A percentile compares a stretch with the other conserved stretches of the same genome.
Evolutionary conservation across 2,113 vertebrate genomes (phyloP).

Genomic region (Proteles cristata): DNA sequence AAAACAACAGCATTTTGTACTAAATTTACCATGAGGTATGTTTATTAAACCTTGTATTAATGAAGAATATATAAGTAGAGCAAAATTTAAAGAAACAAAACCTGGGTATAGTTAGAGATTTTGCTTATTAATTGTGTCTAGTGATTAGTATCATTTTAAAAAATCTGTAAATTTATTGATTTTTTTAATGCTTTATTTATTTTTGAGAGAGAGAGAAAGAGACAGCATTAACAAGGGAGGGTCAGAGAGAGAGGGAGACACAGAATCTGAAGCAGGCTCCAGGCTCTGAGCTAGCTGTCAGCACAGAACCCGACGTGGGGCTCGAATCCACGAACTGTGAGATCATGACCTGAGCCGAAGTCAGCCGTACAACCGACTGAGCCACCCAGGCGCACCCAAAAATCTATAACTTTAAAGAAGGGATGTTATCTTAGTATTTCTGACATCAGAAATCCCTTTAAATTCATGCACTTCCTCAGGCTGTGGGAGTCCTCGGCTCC

Average conservation of each 20-base stretch:
- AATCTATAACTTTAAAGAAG: not conserved
- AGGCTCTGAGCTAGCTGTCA: too few species aligned
- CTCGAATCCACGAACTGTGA: too few species aligned
- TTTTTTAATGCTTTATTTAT: too few species aligned
- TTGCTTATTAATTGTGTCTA: not conserved
- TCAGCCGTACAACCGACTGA: too few species aligned
- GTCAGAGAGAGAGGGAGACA: too few species aligned
- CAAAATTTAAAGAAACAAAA: slow-evolving; percentile 27
- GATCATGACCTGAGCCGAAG: too few species aligned
- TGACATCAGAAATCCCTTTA: not conserved
- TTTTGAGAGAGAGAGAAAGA: too few species aligned
- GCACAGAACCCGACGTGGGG: too few species aligned
- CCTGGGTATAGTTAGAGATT: not conserved
- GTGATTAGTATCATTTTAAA: not conserved
- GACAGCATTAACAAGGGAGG: too few species aligned
- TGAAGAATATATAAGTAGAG: not conserved
- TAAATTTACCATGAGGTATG: not conserved
- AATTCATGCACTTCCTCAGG: not conserved
- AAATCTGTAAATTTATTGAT: not conserved
- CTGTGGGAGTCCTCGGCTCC: not conserved
- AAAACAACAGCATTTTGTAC: not conserved
- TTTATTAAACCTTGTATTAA: not conserved
- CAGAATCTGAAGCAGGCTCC: too few species aligned
- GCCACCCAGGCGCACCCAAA: not conserved
- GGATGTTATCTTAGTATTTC: not conserved